phyloP scores from a whole-genome alignment of 2,888 invertebrate genomes.

The Drosophila bunnanda region DNA sequence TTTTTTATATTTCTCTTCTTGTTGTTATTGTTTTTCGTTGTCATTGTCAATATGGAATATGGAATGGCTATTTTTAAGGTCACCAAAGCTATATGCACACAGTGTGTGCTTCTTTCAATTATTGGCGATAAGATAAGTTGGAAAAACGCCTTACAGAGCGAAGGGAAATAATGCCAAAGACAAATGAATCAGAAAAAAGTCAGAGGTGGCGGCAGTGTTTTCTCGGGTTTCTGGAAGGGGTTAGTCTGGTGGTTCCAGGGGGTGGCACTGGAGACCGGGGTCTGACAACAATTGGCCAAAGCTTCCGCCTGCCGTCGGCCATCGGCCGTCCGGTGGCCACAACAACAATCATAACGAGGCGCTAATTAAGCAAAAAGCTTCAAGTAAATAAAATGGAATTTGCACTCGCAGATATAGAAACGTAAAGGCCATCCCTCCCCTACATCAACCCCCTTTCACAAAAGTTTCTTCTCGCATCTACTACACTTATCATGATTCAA shows the following conservation, averaged over 20 bases:
- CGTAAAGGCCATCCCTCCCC: constrained; percentile 3
- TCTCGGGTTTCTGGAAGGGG: neutral
- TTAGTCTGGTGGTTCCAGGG: neutral
- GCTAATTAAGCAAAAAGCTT: constrained; percentile 69
- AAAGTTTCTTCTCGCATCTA: neutral
- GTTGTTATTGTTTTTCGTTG: constrained; percentile 2
- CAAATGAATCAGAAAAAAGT: constrained; percentile 56
- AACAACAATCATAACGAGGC: constrained; percentile 47
- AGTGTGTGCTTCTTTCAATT: constrained; percentile 51
- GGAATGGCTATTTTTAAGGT: constrained; percentile 68
- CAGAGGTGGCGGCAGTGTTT: neutral
- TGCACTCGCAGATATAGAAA: constrained; percentile 51
- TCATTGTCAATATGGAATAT: constrained; percentile 24
- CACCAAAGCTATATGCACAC: constrained; percentile 37
- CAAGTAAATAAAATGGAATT: constrained; percentile 74
- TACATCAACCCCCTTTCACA: neutral
- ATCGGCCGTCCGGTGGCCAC: constrained; percentile 15
- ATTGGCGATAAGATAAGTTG: constrained; percentile 68
- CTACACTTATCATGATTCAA: neutral
- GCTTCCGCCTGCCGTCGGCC: constrained; percentile 55
- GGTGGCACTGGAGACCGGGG: neutral
- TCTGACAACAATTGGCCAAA: constrained; percentile 37
- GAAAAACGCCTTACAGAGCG: constrained; percentile 40
- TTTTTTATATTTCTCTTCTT: constrained; percentile 5
- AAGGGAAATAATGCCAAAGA: constrained; percentile 22